phyloP scores from a whole-genome alignment of 2,113 vertebrate genomes.

The Platichthys stellatus region DNA sequence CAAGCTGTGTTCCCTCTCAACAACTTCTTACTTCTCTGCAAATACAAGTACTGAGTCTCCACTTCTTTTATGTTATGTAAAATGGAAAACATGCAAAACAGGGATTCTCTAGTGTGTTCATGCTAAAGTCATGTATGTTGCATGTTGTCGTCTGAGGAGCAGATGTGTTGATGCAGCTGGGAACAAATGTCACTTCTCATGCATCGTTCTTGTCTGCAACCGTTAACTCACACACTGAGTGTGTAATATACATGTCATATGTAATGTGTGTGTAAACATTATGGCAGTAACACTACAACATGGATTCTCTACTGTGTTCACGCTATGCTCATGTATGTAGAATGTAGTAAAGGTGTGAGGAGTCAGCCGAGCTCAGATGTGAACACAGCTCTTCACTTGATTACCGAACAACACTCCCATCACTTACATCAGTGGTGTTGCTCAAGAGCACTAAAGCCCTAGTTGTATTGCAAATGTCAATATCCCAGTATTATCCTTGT shows the following conservation, averaged over 20 bases:
- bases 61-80: background rate
- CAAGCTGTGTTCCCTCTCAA: background rate
- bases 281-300: background rate
- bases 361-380: background rate
- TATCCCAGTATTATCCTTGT: background rate
- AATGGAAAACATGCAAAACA: too few relatives aligned
- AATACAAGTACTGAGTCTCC: background rate
- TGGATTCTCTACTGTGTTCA: background rate
- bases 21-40: background rate
- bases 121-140: background rate
- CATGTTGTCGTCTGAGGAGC: background rate
- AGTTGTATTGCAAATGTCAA: background rate
- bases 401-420: background rate
- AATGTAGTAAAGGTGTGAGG: background rate
- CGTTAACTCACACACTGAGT: background rate
- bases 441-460: background rate
- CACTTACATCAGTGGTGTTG: background rate
- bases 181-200: background rate
- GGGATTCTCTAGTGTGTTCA: background rate
- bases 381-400: background rate
- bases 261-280: background rate
- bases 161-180: slow-evolving; percentile 13
- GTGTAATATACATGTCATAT: background rate
- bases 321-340: background rate
- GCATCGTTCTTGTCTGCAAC: background rate